phyloP scores from a whole-genome alignment of 2,888 invertebrate genomes.

The Allophyes oxyacanthae region DNA sequence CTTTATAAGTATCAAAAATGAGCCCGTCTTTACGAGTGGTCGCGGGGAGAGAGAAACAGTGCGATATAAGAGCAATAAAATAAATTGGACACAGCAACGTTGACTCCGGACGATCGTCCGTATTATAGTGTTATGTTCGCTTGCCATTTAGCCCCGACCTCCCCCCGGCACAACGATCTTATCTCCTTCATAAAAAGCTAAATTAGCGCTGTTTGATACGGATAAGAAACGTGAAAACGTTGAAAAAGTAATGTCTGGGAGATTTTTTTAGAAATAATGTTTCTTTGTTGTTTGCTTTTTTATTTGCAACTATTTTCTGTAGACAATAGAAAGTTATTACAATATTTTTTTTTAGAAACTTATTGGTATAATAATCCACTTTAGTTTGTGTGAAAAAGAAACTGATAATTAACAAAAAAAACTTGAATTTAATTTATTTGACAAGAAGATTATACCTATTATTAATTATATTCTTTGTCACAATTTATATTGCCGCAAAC shows the following conservation, averaged over 20 bases:
- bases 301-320: too few species aligned
- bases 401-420: too few species aligned
- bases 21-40: conserved; percentile 70
- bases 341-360: too few species aligned
- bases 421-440: too few species aligned
- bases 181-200: conserved; percentile 47
- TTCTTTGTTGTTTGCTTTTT: not conserved
- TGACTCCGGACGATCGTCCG: conserved; percentile 40
- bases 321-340: too few species aligned
- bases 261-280: conserved; percentile 2
- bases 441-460: too few species aligned
- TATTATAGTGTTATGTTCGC: conserved; percentile 55
- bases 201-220: conserved; percentile 48
- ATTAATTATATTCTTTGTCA: too few species aligned
- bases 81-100: conserved; percentile 71
- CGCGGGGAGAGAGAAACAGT: conserved; percentile 53
- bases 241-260: conserved; percentile 8
- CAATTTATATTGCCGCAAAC: too few species aligned
- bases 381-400: too few species aligned
- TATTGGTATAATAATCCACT: too few species aligned
- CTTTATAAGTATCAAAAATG: conserved; percentile 65
- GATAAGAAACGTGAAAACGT: conserved; percentile 19
- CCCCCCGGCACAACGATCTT: conserved; percentile 41
- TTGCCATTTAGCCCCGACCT: conserved; percentile 51
- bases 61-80: conserved; percentile 75